phyloP scores from a whole-genome alignment of 2,888 invertebrate species.

The Catonia carolina region DNA sequence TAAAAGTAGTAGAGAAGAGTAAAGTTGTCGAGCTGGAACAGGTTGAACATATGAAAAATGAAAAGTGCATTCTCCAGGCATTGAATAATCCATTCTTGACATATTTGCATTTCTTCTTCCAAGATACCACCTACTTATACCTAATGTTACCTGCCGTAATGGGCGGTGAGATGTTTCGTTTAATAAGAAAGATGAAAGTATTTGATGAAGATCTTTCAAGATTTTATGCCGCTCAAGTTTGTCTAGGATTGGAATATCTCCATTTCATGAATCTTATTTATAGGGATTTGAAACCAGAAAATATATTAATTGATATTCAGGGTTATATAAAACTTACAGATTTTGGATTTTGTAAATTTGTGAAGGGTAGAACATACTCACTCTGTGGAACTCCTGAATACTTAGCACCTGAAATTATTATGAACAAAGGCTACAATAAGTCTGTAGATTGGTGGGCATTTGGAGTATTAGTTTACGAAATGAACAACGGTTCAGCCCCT shows the following conservation, averaged over 20 bases:
- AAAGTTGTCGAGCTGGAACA: background rate
- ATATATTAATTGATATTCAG: constrained; percentile 66
- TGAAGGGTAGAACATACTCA: constrained; percentile 48
- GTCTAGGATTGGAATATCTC: constrained; percentile 83
- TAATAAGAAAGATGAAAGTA: constrained; percentile 56
- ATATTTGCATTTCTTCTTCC: constrained; percentile 73
- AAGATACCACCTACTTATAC: constrained; percentile 47
- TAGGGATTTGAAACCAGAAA: constrained; percentile 88
- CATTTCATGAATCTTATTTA: constrained; percentile 82
- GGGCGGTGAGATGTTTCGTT: constrained; percentile 84
- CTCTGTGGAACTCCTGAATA: constrained; percentile 56
- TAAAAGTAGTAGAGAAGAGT: background rate
- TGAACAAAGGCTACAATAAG: constrained; percentile 84
- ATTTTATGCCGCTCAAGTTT: constrained; percentile 91
- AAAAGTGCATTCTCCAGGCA: constrained; percentile 81
- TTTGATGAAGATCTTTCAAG: constrained; percentile 59
- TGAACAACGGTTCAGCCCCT: constrained; percentile 88
- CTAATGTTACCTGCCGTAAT: constrained; percentile 78
- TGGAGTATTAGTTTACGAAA: constrained; percentile 80
- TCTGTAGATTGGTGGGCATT: constrained; percentile 97
- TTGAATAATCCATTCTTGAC: constrained; percentile 85
- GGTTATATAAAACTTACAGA: constrained; percentile 82
- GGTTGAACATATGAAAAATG: constrained; percentile 40
- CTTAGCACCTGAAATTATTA: constrained; percentile 59
- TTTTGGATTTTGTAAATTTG: constrained; percentile 85